Percentiles rank a stretch among this genome's conserved stretches.
Evolutionary conservation across 2,888 invertebrate species (phyloP).

Genomic region (Cheilosia grossa): DNA sequence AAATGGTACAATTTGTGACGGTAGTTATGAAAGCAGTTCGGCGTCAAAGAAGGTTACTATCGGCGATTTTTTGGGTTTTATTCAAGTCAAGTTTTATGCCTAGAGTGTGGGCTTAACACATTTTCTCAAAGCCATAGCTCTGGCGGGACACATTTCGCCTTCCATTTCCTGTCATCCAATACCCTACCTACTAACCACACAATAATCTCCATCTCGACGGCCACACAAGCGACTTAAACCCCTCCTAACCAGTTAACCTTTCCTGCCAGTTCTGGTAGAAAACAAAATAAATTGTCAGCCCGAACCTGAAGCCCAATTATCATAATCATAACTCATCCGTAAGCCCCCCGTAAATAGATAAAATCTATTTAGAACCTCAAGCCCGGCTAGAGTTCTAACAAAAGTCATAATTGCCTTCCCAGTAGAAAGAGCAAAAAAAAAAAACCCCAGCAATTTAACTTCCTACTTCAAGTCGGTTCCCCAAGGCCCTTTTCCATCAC

Average conservation of each 20-base stretch:
- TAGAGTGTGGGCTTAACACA: no score
- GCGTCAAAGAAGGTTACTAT: no score
- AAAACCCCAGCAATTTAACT: constrained; percentile 2
- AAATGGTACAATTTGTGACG: no score
- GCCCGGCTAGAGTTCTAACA: background rate
- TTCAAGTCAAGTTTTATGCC: no score
- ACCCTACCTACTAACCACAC: background rate
- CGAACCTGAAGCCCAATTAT: background rate
- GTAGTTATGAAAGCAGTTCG: no score
- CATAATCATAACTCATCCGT: constrained; percentile 6
- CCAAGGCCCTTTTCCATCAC: constrained; percentile 29
- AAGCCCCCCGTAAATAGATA: background rate
- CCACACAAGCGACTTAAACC: background rate
- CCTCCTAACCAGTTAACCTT: background rate
- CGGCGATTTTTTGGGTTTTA: no score
- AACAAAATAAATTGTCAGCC: background rate
- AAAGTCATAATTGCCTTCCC: constrained; percentile 18
- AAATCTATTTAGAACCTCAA: constrained; percentile 2
- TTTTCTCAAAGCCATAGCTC: no score
- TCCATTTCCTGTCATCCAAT: no score
- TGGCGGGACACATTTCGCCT: no score
- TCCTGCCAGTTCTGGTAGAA: background rate
- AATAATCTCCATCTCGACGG: background rate
- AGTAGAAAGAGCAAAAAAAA: constrained; percentile 27
- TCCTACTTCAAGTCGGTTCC: constrained; percentile 1